Conservation (phyloP, 2,113 vertebrate genomes). For the Hyla sarda region DNA sequence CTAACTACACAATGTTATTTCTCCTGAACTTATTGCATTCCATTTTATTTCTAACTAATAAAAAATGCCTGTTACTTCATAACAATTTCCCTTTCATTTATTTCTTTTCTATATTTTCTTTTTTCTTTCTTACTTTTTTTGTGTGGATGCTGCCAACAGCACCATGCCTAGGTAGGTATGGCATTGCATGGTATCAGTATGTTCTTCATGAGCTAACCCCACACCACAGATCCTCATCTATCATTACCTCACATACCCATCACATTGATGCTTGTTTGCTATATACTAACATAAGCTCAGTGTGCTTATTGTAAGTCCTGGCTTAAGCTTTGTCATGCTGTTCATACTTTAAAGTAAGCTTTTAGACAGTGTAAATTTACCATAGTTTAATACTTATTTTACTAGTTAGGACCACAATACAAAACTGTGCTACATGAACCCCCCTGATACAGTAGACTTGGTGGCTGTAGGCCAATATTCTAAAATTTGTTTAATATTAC, state of each 20-base stretch:
- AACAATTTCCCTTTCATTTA: slow-evolving; percentile 62
- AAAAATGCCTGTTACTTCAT: not conserved
- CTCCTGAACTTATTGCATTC: not conserved
- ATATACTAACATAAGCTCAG: not conserved
- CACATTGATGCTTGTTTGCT: not conserved
- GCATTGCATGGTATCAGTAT: slow-evolving; percentile 63
- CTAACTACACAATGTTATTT: not conserved
- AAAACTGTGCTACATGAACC: not conserved
- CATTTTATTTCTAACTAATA: slow-evolving; percentile 38
- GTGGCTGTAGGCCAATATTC: not conserved
- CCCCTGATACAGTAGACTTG: not conserved
- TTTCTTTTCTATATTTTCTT: slow-evolving; percentile 63
- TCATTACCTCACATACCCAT: not conserved
- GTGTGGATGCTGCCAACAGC: slow-evolving; percentile 74
- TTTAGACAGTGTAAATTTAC: not conserved
- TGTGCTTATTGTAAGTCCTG: not conserved
- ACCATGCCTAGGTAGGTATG: slow-evolving; percentile 84
- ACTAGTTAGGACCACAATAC: not conserved
- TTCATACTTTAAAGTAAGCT: not conserved
- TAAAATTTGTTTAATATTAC: not conserved
- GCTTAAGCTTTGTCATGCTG: not conserved
- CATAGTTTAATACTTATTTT: not conserved
- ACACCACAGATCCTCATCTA: not conserved
- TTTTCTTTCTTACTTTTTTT: slow-evolving; percentile 61
- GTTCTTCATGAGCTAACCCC: slow-evolving; percentile 7